Evolutionary conservation across 2,888 invertebrate species (phyloP).

Genomic region (Agrochola lychnidis): DNA sequence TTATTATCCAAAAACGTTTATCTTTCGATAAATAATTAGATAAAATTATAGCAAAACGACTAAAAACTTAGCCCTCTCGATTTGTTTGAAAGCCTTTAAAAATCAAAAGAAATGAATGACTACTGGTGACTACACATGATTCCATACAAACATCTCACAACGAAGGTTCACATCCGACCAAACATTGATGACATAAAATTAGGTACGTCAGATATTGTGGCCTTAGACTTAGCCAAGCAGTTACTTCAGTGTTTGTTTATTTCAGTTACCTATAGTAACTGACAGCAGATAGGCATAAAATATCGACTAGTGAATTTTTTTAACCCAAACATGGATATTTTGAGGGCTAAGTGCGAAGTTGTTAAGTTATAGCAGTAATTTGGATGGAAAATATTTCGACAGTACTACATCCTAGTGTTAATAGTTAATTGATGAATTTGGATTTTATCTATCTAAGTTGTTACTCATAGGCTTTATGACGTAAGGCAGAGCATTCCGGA

Average conservation of each 20-base stretch:
- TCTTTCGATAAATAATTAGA: slow-evolving; percentile 25
- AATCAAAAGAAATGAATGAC: not conserved
- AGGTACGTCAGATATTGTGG: not conserved
- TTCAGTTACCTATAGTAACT: not conserved
- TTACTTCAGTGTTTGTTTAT: not conserved
- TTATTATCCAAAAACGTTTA: slow-evolving; percentile 18
- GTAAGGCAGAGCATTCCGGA: no score
- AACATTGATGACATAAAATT: no score
- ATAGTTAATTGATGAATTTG: not conserved
- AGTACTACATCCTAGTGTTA: not conserved
- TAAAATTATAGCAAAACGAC: slow-evolving; percentile 10
- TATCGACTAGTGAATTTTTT: not conserved
- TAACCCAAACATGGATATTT: not conserved
- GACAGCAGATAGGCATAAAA: not conserved
- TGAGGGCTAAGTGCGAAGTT: not conserved
- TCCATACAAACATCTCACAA: not conserved
- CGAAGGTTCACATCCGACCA: not conserved
- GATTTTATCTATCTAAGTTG: not conserved
- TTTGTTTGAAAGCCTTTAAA: not conserved
- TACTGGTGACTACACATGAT: not conserved
- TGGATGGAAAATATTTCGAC: not conserved
- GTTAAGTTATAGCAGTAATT: slow-evolving; percentile 20
- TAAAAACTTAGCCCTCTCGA: not conserved
- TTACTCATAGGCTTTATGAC: slow-evolving; percentile 21
- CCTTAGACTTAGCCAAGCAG: not conserved